Percentiles rank a stretch among this genome's conserved stretches.
Conservation (phyloP, 1,140 invertebrate species). For the Neotoxoptera formosana region DNA sequence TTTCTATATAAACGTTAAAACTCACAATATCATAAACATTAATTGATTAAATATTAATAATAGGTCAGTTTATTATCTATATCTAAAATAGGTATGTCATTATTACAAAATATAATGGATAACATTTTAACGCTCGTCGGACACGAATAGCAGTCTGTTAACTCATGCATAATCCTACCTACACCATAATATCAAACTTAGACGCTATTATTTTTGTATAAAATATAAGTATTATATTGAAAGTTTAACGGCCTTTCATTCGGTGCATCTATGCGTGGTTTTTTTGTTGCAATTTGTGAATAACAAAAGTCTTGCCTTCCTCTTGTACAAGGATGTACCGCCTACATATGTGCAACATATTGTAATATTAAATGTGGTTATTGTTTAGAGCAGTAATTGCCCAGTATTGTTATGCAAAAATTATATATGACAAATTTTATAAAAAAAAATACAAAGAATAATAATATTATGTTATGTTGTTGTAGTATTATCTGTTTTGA, state of each 20-base stretch:
- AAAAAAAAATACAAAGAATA: neutral
- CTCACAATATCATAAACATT: neutral
- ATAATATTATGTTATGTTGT: neutral
- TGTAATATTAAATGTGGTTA: neutral
- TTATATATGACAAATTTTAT: neutral
- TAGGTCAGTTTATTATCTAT: neutral
- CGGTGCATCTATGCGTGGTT: neutral
- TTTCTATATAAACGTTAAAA: neutral
- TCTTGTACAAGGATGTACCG: neutral
- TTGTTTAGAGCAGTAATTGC: neutral
- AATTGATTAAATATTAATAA: neutral
- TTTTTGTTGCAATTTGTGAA: neutral
- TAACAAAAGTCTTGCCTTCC: neutral
- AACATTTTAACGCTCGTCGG: neutral
- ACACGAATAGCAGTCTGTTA: neutral
- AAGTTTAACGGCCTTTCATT: neutral
- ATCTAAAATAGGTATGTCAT: neutral
- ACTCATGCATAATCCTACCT: neutral
- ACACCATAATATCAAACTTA: neutral
- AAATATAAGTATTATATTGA: neutral
- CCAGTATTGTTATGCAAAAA: neutral
- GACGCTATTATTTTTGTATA: neutral
- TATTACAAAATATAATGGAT: neutral
- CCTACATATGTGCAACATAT: neutral
- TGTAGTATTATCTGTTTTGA: neutral